Percentiles rank a stretch among this genome's conserved stretches.
Conservation (phyloP, 2,113 vertebrate species). For the Ancistrus triradiatus region DNA sequence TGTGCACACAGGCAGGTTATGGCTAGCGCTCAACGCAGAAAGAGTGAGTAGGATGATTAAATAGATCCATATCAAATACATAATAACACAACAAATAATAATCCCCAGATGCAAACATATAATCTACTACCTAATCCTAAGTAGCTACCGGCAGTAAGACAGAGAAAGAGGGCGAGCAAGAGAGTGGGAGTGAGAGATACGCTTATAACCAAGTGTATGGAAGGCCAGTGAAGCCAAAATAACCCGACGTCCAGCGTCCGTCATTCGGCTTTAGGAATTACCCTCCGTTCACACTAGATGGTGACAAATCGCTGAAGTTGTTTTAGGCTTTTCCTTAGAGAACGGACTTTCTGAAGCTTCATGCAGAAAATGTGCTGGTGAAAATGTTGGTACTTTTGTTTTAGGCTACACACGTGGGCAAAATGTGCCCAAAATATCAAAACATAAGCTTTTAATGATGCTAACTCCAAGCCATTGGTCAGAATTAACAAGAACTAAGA, state of each 20-base stretch:
- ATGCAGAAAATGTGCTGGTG: too few relatives aligned
- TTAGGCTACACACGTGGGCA: too few relatives aligned
- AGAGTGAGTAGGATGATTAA: background rate
- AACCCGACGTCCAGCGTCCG: background rate
- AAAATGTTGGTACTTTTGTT: too few relatives aligned
- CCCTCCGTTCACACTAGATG: too few relatives aligned
- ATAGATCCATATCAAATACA: background rate
- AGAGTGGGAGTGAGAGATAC: constrained; percentile 4
- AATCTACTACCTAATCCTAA: background rate
- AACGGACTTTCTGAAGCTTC: too few relatives aligned
- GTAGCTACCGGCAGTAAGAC: background rate
- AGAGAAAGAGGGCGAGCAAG: background rate
- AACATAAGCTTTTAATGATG: too few relatives aligned
- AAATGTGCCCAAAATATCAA: too few relatives aligned
- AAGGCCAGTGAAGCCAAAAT: constrained; percentile 3
- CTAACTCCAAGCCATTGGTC: too few relatives aligned
- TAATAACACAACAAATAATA: background rate
- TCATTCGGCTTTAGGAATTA: too few relatives aligned
- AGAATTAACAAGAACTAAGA: too few relatives aligned
- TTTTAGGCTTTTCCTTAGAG: too few relatives aligned
- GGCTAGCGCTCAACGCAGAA: background rate
- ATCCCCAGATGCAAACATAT: background rate
- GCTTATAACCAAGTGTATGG: constrained; percentile 2
- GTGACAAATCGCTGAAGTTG: too few relatives aligned
- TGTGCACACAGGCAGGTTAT: constrained; percentile 8